These are phyloP conservation scores for Illadopsis cleaveri DNA, from an alignment of 2,113 vertebrate species.

Conservation along the genomic window DNA sequence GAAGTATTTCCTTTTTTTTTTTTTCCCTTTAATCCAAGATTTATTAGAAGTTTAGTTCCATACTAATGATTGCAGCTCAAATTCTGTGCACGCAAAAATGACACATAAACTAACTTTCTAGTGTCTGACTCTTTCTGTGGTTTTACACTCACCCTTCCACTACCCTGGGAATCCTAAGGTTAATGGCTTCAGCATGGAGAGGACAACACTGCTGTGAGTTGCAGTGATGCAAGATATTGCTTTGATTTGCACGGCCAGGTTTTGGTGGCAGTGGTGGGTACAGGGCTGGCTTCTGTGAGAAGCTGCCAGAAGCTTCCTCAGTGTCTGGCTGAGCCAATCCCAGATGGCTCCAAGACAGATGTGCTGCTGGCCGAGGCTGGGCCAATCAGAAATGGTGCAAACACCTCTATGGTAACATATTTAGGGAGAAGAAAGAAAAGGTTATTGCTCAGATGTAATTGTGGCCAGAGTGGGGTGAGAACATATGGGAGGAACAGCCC, in stretches of 20 bases:
- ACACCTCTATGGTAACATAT: neutral
- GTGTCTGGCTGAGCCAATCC: neutral
- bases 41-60: neutral
- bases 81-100: neutral
- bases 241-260: neutral
- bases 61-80: neutral
- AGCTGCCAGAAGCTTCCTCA: neutral
- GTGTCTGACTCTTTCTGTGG: neutral
- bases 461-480: neutral
- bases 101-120: neutral
- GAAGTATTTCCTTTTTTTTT: fast-evolving
- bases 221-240: neutral
- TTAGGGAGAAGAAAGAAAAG: neutral
- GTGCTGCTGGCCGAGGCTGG: fast-evolving
- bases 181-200: neutral
- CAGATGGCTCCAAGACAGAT: fast-evolving
- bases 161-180: neutral
- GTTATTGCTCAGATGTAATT: neutral
- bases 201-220: neutral
- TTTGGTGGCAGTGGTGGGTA: neutral
- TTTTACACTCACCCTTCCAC: neutral
- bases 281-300: neutral
- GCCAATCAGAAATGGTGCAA: neutral
- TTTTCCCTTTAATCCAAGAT: neutral
- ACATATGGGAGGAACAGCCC: neutral